Percentiles rank a stretch among this genome's conserved stretches.
Evolutionary conservation across 2,888 invertebrate genomes (phyloP).

Genomic region (Podabrus alpinus): DNA sequence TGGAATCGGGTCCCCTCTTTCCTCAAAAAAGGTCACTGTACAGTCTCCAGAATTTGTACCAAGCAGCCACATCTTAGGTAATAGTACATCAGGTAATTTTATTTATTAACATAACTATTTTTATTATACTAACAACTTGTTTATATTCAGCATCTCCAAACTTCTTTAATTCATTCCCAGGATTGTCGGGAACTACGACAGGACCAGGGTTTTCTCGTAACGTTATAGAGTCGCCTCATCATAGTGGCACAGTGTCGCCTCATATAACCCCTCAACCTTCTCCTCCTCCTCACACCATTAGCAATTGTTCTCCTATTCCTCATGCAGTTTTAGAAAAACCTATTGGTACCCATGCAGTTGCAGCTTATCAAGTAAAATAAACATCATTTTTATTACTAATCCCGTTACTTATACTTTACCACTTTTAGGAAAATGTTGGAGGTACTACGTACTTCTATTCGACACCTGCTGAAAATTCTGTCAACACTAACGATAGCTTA

Average conservation of each 20-base stretch:
- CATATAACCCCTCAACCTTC: constrained; percentile 59
- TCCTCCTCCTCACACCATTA: constrained; percentile 51
- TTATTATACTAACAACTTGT: neutral
- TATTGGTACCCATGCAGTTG: constrained; percentile 43
- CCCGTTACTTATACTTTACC: constrained; percentile 32
- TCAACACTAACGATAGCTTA: constrained; percentile 52
- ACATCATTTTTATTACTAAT: neutral
- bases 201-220: constrained; percentile 38
- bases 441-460: constrained; percentile 95
- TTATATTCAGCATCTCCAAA: constrained; percentile 48
- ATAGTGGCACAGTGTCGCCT: constrained; percentile 51
- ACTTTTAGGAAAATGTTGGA: constrained; percentile 83
- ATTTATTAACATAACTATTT: neutral
- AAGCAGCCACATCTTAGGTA: constrained; percentile 43
- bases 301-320: constrained; percentile 53
- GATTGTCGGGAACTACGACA: constrained; percentile 43
- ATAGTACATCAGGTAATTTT: constrained; percentile 39
- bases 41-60: constrained; percentile 62
- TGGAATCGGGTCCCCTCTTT: constrained; percentile 46
- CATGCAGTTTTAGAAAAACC: constrained; percentile 46
- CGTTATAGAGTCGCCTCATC: constrained; percentile 49
- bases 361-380: constrained; percentile 49
- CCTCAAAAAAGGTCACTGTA: constrained; percentile 57
- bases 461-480: constrained; percentile 58
- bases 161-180: constrained; percentile 52